Evolutionary conservation across 2,797 vertebrate genomes (phyloP).

Genomic region (Pygocentrus nattereri): DNA sequence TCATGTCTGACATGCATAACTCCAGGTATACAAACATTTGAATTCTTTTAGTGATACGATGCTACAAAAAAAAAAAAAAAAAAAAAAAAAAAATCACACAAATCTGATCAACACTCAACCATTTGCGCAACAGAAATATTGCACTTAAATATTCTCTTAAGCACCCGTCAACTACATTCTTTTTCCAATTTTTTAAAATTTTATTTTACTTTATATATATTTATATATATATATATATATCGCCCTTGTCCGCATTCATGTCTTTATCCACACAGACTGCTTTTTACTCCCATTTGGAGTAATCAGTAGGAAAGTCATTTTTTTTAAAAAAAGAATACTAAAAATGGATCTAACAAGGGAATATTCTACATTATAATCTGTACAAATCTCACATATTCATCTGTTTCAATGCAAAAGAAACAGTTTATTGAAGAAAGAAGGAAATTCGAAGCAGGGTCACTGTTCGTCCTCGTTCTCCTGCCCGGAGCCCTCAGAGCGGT

Average conservation of each 20-base stretch:
- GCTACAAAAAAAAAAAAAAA: conserved; percentile 75
- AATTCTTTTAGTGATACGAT: conserved; percentile 79
- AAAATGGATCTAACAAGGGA: conserved; percentile 92
- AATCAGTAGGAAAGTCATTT: conserved; percentile 81
- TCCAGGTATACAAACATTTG: conserved; percentile 87
- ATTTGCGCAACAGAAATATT: conserved; percentile 89
- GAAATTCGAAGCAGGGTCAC: conserved; percentile 64
- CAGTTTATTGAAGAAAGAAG: conserved; percentile 37
- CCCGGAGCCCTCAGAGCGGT: conserved; percentile 94
- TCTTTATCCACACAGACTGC: conserved; percentile 76
- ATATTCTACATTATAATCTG: conserved; percentile 89
- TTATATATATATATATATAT: conserved; percentile 64
- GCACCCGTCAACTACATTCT: conserved; percentile 80
- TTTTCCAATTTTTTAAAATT: conserved; percentile 62
- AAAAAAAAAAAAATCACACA: conserved; percentile 79
- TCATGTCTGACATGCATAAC: conserved; percentile 85
- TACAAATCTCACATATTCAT: conserved; percentile 88
- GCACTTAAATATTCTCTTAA: conserved; percentile 88
- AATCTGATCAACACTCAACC: conserved; percentile 86
- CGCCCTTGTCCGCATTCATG: conserved; percentile 56
- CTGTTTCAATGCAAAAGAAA: conserved; percentile 81
- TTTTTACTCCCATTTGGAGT: conserved; percentile 84
- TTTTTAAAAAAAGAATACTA: conserved; percentile 84
- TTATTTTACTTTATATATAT: conserved; percentile 43
- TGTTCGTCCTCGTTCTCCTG: conserved; percentile 95